Evolutionary conservation across 2,113 vertebrate species (phyloP), one percentile per base, ranked within the genome.

Genomic region (Poicephalus meyeri): DNA sequence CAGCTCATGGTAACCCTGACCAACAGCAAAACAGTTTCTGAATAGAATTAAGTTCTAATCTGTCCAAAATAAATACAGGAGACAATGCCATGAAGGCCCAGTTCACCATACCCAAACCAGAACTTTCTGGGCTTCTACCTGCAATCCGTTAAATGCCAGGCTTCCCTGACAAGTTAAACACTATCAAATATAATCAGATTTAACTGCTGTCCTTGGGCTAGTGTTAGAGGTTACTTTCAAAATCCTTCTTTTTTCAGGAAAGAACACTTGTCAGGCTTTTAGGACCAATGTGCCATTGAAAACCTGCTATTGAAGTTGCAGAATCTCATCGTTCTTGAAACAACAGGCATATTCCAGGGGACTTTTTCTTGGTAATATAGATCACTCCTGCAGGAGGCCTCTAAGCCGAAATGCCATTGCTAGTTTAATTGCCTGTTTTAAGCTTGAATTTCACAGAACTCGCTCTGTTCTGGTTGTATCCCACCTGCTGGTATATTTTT

Each of bases 401-500:
- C 81, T 71, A 64, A 93, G 81, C 63, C 74, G 60, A 96, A 96
- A 89, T 88, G 58, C 47, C 89, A 88, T 65, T 86, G 76, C 76
- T 86, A 37, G 46, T 74, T 96, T 95, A 94, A 97, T 93, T 95
- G 85, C 87, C 41, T 85, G 55, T 87, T 94, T 90, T 68, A 93
- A 95, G 77, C 63, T 12, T 93, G 73, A 91, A 93, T 92, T 96
- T 93, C 50, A 90, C 88, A 91, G 94, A 96, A 93, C 24, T 58
- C 71, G 61, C 74, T 92, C 70, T 93, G 95, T 92, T 92, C 90
- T 82, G 66, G 55, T 71, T 91, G 58, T 83, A 89, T 94, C 93
- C 95, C 95, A 95, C 96, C 97, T 95, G 95, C 96, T 94, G 93
- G 91, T 88, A 19, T 89, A 95, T 93, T 97, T 97, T 97, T 97